Conservation (phyloP, 2,888 invertebrate genomes). For the Drosophila colorata region DNA sequence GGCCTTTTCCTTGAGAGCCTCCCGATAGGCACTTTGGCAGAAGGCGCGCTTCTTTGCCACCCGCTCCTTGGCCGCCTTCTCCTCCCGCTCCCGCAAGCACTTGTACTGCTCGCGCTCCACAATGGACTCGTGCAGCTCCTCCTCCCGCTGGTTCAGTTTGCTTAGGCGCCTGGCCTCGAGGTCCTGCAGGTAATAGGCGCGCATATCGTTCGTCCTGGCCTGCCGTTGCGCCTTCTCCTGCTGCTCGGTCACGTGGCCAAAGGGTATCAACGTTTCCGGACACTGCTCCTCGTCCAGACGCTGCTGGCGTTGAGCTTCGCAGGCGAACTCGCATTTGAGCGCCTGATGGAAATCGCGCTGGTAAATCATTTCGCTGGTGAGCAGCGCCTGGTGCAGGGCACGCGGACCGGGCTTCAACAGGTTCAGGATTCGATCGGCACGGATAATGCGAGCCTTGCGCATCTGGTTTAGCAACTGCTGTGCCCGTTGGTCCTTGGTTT, state of each 20-base stretch:
- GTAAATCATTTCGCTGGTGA: slow-evolving; percentile 49
- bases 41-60: slow-evolving; percentile 38
- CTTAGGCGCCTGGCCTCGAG: slow-evolving; percentile 40
- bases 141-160: slow-evolving; percentile 19
- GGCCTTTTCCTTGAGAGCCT: slow-evolving; percentile 49
- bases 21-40: slow-evolving; percentile 42
- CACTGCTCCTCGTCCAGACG: slow-evolving; percentile 47
- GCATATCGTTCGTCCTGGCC: slow-evolving; percentile 35
- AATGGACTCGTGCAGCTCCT: slow-evolving; percentile 27
- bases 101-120: slow-evolving; percentile 45
- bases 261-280: slow-evolving; percentile 52
- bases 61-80: slow-evolving; percentile 26
- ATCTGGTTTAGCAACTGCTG: slow-evolving; percentile 14
- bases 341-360: slow-evolving; percentile 47
- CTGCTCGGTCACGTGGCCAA: slow-evolving; percentile 38
- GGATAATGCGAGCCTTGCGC: slow-evolving; percentile 64
- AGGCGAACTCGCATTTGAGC: slow-evolving; percentile 49
- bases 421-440: slow-evolving; percentile 50
- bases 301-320: slow-evolving; percentile 37
- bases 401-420: slow-evolving; percentile 58
- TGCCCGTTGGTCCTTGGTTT: slow-evolving; percentile 2
- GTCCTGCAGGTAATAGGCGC: slow-evolving; percentile 44
- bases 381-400: slow-evolving; percentile 43
- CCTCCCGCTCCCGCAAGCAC: slow-evolving; percentile 41
- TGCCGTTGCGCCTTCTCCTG: slow-evolving; percentile 48